Evolutionary conservation across 2,113 vertebrate genomes (phyloP).

Genomic region (Heterocephalus glaber): DNA sequence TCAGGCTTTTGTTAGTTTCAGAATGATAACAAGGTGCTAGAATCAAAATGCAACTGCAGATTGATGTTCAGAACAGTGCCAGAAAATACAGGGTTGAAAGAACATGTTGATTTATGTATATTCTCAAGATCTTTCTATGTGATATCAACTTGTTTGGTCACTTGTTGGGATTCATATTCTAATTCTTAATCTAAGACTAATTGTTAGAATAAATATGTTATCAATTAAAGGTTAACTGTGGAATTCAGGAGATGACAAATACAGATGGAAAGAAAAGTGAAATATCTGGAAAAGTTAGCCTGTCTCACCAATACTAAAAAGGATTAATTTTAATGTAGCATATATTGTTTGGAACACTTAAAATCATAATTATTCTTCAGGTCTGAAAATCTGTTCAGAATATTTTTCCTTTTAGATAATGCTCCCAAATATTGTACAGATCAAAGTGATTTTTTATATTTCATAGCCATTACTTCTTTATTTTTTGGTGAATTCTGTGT

Average conservation of each 20-base stretch:
- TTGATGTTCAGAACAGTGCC: conserved; percentile 72
- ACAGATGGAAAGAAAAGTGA: conserved; percentile 21
- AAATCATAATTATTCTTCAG: conserved; percentile 36
- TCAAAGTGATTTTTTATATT: conserved; percentile 33
- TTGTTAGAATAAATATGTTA: conserved; percentile 67
- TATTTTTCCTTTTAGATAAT: conserved; percentile 31
- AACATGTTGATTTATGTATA: conserved; percentile 43
- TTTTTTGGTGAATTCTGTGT: not conserved
- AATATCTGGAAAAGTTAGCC: not conserved
- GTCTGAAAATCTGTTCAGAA: conserved; percentile 21
- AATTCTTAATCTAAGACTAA: not conserved
- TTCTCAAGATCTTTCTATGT: conserved; percentile 12
- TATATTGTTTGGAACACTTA: conserved; percentile 38
- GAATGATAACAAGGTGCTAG: conserved; percentile 67
- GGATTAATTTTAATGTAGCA: not conserved
- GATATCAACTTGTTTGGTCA: not conserved
- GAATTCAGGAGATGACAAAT: conserved; percentile 71
- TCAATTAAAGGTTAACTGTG: conserved; percentile 81
- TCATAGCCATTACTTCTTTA: not conserved
- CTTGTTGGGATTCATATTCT: conserved; percentile 25
- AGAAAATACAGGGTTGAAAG: conserved; percentile 66
- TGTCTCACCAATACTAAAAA: not conserved
- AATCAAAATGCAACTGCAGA: conserved; percentile 45
- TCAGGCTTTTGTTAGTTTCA: conserved; percentile 52
- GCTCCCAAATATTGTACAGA: not conserved